These are phyloP conservation scores for Neosilurus hyrtlii DNA, from an alignment of 2,797 vertebrate genomes.

Conservation along the genomic window DNA sequence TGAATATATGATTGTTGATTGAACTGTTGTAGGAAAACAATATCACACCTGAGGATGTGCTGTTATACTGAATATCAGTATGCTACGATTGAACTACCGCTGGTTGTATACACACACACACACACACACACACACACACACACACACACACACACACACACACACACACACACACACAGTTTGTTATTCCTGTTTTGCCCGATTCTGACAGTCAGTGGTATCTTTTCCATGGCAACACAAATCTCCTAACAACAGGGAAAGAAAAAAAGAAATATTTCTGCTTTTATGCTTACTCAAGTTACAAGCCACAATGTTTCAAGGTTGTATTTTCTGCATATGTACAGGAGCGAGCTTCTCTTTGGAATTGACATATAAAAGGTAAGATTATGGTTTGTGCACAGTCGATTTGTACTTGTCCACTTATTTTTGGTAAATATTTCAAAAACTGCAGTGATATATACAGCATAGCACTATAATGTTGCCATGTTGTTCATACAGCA, in stretches of 20 bases:
- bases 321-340: background rate
- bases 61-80: no score
- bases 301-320: background rate
- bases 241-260: background rate
- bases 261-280: conserved; percentile 9
- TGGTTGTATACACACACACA: no score
- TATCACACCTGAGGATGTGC: no score
- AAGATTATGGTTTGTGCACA: background rate
- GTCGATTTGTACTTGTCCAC: background rate
- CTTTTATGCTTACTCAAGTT: background rate
- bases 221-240: conserved; percentile 4
- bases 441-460: background rate
- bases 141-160: no score
- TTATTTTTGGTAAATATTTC: background rate
- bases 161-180: no score
- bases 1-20: no score
- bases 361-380: background rate
- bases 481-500: background rate
- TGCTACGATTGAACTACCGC: no score
- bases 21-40: no score
- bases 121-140: no score
- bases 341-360: background rate
- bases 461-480: background rate
- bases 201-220: background rate
- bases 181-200: no score